These are phyloP conservation scores for Marisa cornuarietis DNA, from an alignment of 1,140 invertebrate species.

Conservation along the genomic window DNA sequence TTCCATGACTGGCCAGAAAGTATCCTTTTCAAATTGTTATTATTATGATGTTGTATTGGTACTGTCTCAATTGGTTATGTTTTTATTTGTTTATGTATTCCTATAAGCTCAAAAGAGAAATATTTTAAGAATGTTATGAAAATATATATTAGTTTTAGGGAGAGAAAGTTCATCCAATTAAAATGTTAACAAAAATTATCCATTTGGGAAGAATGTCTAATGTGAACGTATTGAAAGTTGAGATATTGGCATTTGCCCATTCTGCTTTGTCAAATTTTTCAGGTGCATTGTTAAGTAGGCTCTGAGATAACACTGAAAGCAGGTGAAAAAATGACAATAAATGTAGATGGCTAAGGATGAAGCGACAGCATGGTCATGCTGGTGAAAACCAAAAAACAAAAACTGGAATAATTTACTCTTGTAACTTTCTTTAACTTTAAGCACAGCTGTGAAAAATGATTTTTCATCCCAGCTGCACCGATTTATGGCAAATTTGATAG, in stretches of 20 bases:
- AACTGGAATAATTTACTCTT: conserved; percentile 18
- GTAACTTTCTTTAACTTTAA: conserved; percentile 29
- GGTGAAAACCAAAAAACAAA: neutral
- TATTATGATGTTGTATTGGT: neutral
- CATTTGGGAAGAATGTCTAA: neutral
- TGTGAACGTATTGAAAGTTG: no score
- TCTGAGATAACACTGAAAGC: neutral
- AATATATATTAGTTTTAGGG: neutral
- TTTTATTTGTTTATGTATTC: neutral
- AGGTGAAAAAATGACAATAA: neutral
- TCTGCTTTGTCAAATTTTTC: neutral
- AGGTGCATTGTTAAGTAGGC: neutral
- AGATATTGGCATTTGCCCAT: neutral
- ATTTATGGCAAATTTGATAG: conserved; percentile 81
- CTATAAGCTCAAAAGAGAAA: neutral
- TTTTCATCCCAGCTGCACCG: conserved; percentile 80
- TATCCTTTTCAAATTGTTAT: conserved; percentile 46
- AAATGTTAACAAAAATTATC: neutral
- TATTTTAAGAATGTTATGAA: neutral
- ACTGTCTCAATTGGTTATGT: neutral
- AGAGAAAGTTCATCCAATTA: neutral
- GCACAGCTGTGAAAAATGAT: conserved; percentile 78
- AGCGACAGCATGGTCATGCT: neutral
- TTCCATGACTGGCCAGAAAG: conserved; percentile 67
- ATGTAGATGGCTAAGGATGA: neutral